phyloP scores from a whole-genome alignment of 2,113 vertebrate species.

The Tragelaphus strepsiceros region DNA sequence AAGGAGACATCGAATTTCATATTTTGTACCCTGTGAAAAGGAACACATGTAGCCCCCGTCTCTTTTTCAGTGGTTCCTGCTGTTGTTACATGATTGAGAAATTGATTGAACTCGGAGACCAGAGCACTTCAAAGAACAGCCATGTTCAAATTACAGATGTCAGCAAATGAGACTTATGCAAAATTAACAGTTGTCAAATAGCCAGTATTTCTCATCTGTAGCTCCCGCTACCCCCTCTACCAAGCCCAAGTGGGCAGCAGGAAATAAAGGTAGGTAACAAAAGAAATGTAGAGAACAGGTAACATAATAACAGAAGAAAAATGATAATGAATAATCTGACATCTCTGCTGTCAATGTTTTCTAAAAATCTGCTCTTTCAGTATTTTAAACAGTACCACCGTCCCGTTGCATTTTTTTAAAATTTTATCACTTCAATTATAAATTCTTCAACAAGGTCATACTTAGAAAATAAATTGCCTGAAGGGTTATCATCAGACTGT shows the following conservation, averaged over 20 bases:
- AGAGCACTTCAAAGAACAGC: slow-evolving; percentile 51
- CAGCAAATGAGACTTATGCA: slow-evolving; percentile 55
- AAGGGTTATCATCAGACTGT: neutral
- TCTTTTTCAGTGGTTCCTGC: neutral
- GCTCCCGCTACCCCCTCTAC: neutral
- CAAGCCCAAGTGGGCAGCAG: neutral
- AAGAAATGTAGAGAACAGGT: neutral
- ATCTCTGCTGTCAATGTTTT: neutral
- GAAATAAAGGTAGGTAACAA: slow-evolving; percentile 27
- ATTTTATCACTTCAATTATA: neutral
- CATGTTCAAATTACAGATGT: slow-evolving; percentile 38
- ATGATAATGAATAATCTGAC: neutral
- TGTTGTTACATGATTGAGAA: neutral
- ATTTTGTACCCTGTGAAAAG: neutral
- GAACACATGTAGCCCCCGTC: rapidly evolving
- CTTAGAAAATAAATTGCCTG: neutral
- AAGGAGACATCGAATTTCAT: neutral
- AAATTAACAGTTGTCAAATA: slow-evolving; percentile 64
- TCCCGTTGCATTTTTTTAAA: neutral
- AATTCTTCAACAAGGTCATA: neutral
- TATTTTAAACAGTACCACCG: neutral
- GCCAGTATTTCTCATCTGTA: slow-evolving; percentile 8
- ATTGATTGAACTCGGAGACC: neutral
- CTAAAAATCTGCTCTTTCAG: neutral
- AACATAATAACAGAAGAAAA: slow-evolving; percentile 30